Base-by-base conservation (phyloP, 2,113 vertebrate species). In the Globicephala melas region DNA sequence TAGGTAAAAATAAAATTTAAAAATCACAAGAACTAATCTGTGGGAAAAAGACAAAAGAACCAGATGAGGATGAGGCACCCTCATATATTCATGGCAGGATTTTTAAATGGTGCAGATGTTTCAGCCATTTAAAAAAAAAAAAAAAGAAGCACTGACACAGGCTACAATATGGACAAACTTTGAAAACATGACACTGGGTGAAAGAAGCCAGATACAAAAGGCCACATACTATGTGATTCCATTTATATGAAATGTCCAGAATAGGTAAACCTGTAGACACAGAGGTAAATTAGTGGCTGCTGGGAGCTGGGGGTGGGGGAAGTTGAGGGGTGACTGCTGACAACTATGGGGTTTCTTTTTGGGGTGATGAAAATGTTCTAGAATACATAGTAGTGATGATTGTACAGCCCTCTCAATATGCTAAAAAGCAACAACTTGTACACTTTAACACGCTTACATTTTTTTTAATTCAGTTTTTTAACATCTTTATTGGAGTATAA, bases 151-250 rank as follows among this genome's bases (percentile, higher is more conserved):
- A 0, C 15, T 9, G 31, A 23, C 1, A 6, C 18, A 12, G 1
- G 33, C 11, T 2, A 7, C 47, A 4, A 6, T 0, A 5, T 1
- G n/a, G n/a, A 55, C 18, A 23, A 5, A 10, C 44, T 50, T 3
- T 5, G 44, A 26, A 21, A 8, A 44, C 38, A 23, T 0, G 6
- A 38, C 2, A 0, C 44, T 6, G 3, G 26, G n/a, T 21, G n/a
- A 38, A 5, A 14, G 21, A 6, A n/a, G 15, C 14, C 77, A n/a
- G 76, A 13, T 23, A 26, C 25, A 84, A 33, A 41, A 44, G 38
- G 28, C 3, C 31, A 8, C 36, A 0, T 5, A 8, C 1, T 0
- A 1, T 26, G 1, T 9, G 44, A 21, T 6, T 25, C 12, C n/a
- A 12, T 12, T 5, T 8, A 2, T 1, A 8, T 8, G 8, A 36